Evolutionary conservation across 2,888 invertebrate genomes (phyloP), one percentile per base, ranked within the genome.

Genomic region (Mantis religiosa): DNA sequence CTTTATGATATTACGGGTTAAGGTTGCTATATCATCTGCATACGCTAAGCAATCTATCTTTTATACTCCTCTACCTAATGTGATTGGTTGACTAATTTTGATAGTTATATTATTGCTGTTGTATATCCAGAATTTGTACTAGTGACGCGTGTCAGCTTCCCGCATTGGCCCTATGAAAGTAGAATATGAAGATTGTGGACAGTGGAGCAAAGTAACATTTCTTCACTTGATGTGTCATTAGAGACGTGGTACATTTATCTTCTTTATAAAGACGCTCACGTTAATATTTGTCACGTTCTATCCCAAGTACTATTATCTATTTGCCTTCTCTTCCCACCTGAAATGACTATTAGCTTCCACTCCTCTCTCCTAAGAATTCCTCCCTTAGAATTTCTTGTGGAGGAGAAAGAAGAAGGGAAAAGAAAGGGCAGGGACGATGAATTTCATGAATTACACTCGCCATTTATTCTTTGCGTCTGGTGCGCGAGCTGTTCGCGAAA

Each of bases 401-500:
- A 27, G 6, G 41, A 30, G 30, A n/a, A n/a, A n/a, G 30, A 41
- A 34, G 27, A 47, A 85, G 34, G 85, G 54, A 54, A 47, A 47
- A 27, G 85, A n/a, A 84, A 34, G 81, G 15, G 28, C 28, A 15
- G 87, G 87, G 15, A 82, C 82, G 87, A 87, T 87, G 82, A 87
- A 87, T 87, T 87, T 82, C 41, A 30, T 87, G 87, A 87, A 87
- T 87, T 87, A 87, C 82, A 82, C 87, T 82, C 87, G n/a, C 82
- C 87, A 87, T 87, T 87, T 87, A 87, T 87, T 87, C 87, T 87
- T 87, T 82, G 82, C 87, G 87, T 82, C 87, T 87, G 87, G 87
- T 85, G 47, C 47, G 85, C 54, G 85, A 85, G 54, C 85, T 71
- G 54, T 71, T 71, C 54, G 54, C 54, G 54, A 25, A 71, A 71